A percentile compares a stretch with the other conserved stretches of the same genome.
These are phyloP conservation scores for Halcyon senegalensis DNA, from an alignment of 2,113 vertebrate genomes.

Conservation along the genomic window DNA sequence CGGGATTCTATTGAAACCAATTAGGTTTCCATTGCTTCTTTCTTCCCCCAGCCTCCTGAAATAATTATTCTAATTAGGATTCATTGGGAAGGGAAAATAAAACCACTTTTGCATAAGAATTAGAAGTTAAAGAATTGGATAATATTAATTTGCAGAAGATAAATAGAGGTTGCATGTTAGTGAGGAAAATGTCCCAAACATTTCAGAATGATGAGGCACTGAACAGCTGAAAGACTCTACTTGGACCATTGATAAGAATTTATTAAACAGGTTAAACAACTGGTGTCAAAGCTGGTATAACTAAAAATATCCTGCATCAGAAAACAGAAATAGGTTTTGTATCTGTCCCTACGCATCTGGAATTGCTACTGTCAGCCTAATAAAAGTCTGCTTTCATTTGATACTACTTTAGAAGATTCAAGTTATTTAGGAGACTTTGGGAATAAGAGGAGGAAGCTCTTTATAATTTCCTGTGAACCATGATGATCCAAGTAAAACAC, in stretches of 20 bases:
- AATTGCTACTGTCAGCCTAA: background rate
- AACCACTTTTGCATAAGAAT: background rate
- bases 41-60: background rate
- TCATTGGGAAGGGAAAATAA: background rate
- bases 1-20: background rate
- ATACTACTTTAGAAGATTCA: background rate
- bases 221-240: background rate
- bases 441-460: background rate
- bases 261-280: background rate
- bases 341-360: background rate
- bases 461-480: background rate
- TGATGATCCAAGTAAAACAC: background rate
- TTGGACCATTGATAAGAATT: background rate
- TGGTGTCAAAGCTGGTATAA: background rate
- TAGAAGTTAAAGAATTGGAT: background rate
- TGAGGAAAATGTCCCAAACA: background rate
- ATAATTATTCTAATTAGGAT: background rate
- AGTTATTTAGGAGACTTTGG: background rate
- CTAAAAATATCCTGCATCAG: background rate
- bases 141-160: background rate
- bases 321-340: background rate
- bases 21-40: background rate
- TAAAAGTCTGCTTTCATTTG: background rate
- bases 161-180: background rate
- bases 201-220: background rate